phyloP scores from a whole-genome alignment of 1,140 invertebrate species.

The Pseudomyrmex cubaensis region DNA sequence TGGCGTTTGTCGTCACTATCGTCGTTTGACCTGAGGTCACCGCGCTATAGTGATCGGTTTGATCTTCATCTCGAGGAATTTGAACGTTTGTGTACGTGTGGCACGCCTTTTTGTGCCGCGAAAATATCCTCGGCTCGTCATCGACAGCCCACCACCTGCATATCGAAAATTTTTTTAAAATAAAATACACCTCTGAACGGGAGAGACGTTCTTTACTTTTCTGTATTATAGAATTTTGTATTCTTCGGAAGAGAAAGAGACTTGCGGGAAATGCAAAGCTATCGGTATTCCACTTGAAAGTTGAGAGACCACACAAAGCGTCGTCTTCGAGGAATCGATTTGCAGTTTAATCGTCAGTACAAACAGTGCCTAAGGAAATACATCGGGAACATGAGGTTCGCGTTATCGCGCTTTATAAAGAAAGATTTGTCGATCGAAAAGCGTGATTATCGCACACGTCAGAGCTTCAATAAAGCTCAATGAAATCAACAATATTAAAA shows the following conservation, averaged over 20 bases:
- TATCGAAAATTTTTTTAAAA: neutral
- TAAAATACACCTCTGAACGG: no score
- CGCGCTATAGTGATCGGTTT: conserved; percentile 27
- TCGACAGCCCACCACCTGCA: neutral
- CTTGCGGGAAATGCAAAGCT: neutral
- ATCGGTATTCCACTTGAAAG: no score
- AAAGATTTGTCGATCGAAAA: neutral
- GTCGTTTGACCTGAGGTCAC: conserved; percentile 20
- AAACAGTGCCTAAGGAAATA: conserved; percentile 39
- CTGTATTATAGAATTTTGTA: neutral
- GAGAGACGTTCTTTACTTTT: neutral
- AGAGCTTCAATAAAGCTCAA: no score
- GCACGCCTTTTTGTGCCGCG: conserved; percentile 5
- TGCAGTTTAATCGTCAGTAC: conserved; percentile 33
- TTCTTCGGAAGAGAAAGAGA: neutral
- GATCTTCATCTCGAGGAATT: conserved; percentile 51
- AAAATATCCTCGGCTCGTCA: neutral
- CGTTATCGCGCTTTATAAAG: neutral
- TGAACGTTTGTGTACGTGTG: conserved; percentile 7
- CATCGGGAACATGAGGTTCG: conserved; percentile 9
- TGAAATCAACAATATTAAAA: no score
- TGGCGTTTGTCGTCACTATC: conserved; percentile 6
- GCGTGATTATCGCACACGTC: neutral
- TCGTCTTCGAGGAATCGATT: conserved; percentile 13
- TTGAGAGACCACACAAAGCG: neutral